Evolutionary conservation across 1,140 invertebrate species (phyloP).

Genomic region (Teleopsis dalmanni): DNA sequence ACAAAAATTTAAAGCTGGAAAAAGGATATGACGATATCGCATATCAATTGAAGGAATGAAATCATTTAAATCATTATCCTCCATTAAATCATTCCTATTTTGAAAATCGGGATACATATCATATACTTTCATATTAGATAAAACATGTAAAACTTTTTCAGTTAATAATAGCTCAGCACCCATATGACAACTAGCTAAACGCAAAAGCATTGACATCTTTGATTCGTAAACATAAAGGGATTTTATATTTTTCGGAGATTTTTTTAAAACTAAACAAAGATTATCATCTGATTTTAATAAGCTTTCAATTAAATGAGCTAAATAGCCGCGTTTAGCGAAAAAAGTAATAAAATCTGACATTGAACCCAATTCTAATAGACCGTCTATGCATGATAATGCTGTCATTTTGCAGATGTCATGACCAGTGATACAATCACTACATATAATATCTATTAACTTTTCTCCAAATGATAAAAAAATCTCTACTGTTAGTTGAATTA

Average conservation of each 20-base stretch:
- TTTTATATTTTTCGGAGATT: constrained; percentile 61
- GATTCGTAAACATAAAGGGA: constrained; percentile 81
- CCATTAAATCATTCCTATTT: constrained; percentile 13
- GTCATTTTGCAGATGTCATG: constrained; percentile 86
- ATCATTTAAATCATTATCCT: constrained; percentile 26
- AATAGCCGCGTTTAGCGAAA: constrained; percentile 69
- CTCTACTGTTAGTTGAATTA: constrained; percentile 42
- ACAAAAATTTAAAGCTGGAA: constrained; percentile 71
- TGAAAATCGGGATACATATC: constrained; percentile 66
- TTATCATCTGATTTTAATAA: constrained; percentile 66
- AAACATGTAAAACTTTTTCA: constrained; percentile 62
- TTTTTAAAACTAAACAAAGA: constrained; percentile 60
- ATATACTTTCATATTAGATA: constrained; percentile 71
- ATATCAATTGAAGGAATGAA: constrained; percentile 56
- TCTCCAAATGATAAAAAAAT: constrained; percentile 67
- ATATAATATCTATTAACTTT: constrained; percentile 72
- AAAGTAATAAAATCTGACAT: constrained; percentile 64
- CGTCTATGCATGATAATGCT: constrained; percentile 71
- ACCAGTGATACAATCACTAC: constrained; percentile 76
- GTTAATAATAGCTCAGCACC: constrained; percentile 72
- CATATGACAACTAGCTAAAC: constrained; percentile 60
- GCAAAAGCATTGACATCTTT: constrained; percentile 72
- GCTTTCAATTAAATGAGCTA: constrained; percentile 76
- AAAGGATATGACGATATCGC: constrained; percentile 72
- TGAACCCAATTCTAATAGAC: constrained; percentile 67